Evolutionary conservation across 2,888 invertebrate genomes (phyloP), one percentile per base, ranked within the genome.

Genomic region (Gerris lacustris): DNA sequence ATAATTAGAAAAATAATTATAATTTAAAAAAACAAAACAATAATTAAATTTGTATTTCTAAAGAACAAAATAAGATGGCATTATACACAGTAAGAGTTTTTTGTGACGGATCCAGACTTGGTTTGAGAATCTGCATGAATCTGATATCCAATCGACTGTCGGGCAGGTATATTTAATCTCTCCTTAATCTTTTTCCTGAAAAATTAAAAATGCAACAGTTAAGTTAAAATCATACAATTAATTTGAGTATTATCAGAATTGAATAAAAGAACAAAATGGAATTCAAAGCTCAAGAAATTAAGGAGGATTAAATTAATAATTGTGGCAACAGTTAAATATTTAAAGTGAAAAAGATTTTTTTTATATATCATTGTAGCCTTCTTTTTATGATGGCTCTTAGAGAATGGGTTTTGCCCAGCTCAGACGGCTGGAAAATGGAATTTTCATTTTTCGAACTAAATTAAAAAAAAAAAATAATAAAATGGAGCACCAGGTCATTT

Each of bases 81-180:
- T 84, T 88, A 90, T 80, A 90, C 85, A 73, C 86, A 85, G 81
- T 87, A 90, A 68, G 87, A 85, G 81, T 86, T 87, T 84, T 92
- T 93, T 75, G 91, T 89, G 77, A 85, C 87, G 47, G 92, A 92
- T 78, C 92, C 88, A 78, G 88, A 86, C 82, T 92, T 93, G 73
- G 87, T 88, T 87, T 89, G 90, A 64, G 91, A 90, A 82, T 94
- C 93, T 80, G 88, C 86, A 79, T 94, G 94, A 70, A 88, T 84
- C 82, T 94, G 91, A 82, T 91, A 94, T 71, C 85, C 86, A 79
- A 93, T 88, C 75, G 81, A 82, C 67, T 86, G 83, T 77, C 86
- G 85, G 66, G 83, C 80, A 73, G 86, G 84, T 79, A 91, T 85
- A 79, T 86, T 87, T 75, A 96, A 84, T 78, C 92, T 86, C 78